Evolutionary conservation across 2,797 vertebrate genomes (phyloP).

Genomic region (Sebastolobus altivelis): DNA sequence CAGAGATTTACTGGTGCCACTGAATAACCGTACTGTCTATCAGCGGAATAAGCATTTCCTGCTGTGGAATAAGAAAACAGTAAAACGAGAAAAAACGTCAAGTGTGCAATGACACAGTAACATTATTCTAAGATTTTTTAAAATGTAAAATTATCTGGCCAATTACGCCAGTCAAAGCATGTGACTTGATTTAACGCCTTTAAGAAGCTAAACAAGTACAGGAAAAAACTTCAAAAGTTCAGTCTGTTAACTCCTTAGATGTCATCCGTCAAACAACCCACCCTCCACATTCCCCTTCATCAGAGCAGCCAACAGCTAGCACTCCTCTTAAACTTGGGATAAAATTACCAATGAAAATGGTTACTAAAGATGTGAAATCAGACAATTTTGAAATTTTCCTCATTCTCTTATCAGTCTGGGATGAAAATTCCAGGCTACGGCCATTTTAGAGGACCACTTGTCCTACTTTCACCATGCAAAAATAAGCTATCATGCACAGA

Average conservation of each 20-base stretch:
- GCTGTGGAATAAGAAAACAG: conserved; percentile 85
- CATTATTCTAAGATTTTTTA: conserved; percentile 34
- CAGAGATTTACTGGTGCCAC: conserved; percentile 83
- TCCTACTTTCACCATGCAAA: conserved; percentile 18
- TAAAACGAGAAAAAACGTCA: conserved; percentile 73
- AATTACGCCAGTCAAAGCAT: neutral
- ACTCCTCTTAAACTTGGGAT: neutral
- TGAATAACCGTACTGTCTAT: conserved; percentile 88
- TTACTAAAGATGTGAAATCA: neutral
- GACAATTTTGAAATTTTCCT: neutral
- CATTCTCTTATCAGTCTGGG: conserved; percentile 12
- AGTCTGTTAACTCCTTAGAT: neutral
- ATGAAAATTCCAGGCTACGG: conserved; percentile 8
- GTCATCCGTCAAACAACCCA: neutral
- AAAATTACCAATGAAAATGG: neutral
- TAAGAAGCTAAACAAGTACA: conserved; percentile 31
- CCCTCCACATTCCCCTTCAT: conserved; percentile 31
- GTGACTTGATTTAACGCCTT: conserved; percentile 25
- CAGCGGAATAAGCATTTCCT: conserved; percentile 84
- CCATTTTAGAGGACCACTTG: conserved; percentile 14
- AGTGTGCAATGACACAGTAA: conserved; percentile 70
- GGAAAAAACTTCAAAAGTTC: neutral
- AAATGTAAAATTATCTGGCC: conserved; percentile 5
- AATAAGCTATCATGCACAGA: conserved; percentile 30
- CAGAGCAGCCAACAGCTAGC: conserved; percentile 62